Conservation (phyloP, 2,888 invertebrate genomes). For the Pediacus dermestoides region DNA sequence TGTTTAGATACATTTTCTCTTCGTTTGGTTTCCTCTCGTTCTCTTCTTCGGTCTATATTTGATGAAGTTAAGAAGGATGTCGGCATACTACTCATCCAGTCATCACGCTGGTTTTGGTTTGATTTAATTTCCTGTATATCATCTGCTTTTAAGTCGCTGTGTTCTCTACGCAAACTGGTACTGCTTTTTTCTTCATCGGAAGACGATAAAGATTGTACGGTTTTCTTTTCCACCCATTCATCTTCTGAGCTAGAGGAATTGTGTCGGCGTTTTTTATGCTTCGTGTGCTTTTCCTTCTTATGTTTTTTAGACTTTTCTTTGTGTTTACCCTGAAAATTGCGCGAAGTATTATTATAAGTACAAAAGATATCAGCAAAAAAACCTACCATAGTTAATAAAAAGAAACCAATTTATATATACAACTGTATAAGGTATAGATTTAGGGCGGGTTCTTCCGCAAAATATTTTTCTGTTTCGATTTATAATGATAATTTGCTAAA, state of each 20-base stretch:
- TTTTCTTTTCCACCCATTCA: slow-evolving; percentile 61
- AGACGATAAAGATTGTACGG: neutral
- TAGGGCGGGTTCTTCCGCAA: no score
- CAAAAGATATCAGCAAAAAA: no score
- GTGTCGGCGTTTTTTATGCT: slow-evolving; percentile 40
- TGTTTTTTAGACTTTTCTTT: slow-evolving; percentile 32
- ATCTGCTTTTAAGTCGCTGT: slow-evolving; percentile 13
- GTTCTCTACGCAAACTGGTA: slow-evolving; percentile 21
- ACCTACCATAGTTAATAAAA: no score
- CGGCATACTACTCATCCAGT: slow-evolving; percentile 78
- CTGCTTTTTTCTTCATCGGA: slow-evolving; percentile 8
- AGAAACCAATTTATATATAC: no score
- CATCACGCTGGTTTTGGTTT: no score
- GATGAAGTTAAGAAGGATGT: slow-evolving; percentile 48
- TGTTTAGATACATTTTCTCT: slow-evolving; percentile 56
- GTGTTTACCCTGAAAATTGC: no score
- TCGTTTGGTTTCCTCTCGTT: slow-evolving; percentile 52
- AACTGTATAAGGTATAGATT: no score
- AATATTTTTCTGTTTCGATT: no score
- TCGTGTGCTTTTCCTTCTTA: slow-evolving; percentile 48
- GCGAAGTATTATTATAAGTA: no score
- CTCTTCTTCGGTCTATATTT: slow-evolving; percentile 48
- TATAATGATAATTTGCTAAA: no score
- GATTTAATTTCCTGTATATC: no score
- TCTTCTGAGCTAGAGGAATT: slow-evolving; percentile 43